A percentile compares a stretch with the other conserved stretches of the same genome.
Evolutionary conservation across 2,113 vertebrate genomes (phyloP).

Genomic region (Poecile atricapillus): DNA sequence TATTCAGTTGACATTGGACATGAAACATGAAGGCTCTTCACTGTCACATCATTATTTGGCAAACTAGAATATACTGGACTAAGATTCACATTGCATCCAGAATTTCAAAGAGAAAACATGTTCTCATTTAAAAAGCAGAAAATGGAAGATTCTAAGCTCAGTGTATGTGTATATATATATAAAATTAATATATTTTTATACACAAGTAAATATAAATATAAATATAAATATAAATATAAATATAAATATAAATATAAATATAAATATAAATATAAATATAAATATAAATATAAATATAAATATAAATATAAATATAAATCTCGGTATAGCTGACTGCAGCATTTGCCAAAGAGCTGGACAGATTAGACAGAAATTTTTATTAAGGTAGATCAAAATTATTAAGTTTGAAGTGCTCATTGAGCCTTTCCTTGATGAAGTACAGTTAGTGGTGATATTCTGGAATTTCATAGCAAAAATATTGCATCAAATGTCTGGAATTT

Average conservation of each 20-base stretch:
- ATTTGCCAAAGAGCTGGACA: neutral
- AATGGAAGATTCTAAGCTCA: neutral
- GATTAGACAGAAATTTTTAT: neutral
- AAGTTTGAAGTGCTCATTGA: neutral
- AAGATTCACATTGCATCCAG: neutral
- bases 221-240: neutral
- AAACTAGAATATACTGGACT: neutral
- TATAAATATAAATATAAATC: fast-evolving
- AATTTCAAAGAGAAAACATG: neutral
- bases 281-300: fast-evolving
- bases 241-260: neutral
- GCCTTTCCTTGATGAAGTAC: neutral
- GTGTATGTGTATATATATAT: too few species aligned
- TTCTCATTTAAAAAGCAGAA: neutral
- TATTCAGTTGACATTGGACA: neutral
- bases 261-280: neutral
- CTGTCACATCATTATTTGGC: neutral
- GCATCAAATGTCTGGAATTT: neutral
- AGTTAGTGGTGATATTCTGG: neutral
- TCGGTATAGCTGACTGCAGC: neutral
- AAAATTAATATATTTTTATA: neutral
- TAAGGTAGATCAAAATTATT: neutral
- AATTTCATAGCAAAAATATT: slow-evolving; percentile 3
- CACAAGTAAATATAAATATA: fast-evolving
- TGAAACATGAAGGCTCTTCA: neutral